Conservation (phyloP, 2,113 vertebrate species). For the Gopherus flavomarginatus region DNA sequence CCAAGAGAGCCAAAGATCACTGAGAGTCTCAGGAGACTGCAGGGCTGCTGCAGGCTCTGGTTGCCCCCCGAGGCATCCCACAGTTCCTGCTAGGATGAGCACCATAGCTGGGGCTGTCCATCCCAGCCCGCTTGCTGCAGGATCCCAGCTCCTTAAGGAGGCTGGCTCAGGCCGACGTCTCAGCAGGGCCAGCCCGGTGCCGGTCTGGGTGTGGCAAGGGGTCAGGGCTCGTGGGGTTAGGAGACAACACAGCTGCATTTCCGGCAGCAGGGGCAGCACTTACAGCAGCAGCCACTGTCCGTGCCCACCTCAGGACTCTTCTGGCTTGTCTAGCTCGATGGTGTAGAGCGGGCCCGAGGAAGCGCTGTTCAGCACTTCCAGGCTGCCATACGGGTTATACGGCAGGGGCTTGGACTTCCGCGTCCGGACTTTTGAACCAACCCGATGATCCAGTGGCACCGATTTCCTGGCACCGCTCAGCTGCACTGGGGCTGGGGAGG, state of each 20-base stretch:
- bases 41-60: not conserved
- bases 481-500: not conserved
- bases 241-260: constrained; percentile 73
- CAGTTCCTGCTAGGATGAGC: not conserved
- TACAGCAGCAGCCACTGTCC: constrained; percentile 46
- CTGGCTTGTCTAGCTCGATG: constrained; percentile 57
- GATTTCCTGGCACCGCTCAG: accelerated
- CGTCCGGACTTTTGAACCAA: not conserved
- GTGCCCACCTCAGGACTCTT: constrained; percentile 18
- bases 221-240: constrained; percentile 4
- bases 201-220: accelerated
- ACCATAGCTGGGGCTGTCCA: not conserved
- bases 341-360: constrained; percentile 44
- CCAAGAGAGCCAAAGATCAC: not conserved
- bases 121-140: not conserved
- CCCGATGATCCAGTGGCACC: not conserved
- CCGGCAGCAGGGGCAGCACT: constrained; percentile 64
- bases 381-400: constrained; percentile 75
- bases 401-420: constrained; percentile 62
- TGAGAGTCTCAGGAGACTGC: not conserved
- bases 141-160: accelerated
- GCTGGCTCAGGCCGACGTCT: not conserved
- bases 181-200: no score
- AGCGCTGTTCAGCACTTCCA: constrained; percentile 49
- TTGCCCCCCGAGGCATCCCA: not conserved